Conservation (phyloP, 2,797 vertebrate species). For the Poeciliopsis infans region DNA sequence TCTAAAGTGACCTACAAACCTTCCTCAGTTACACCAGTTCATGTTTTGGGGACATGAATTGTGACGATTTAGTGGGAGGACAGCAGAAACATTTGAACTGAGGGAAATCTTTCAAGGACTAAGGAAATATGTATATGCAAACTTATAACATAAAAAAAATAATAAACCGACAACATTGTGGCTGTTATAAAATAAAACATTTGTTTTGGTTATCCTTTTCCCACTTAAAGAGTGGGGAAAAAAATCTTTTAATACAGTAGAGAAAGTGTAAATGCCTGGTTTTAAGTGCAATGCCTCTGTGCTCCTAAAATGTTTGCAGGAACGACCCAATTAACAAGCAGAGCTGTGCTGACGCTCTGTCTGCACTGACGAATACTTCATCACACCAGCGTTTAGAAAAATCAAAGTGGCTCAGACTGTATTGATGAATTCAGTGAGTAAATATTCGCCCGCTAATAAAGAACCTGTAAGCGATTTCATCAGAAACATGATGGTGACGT, state of each 20-base stretch:
- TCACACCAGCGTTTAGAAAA: neutral
- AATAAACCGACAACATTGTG: neutral
- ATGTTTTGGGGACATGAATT: neutral
- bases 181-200: neutral
- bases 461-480: neutral
- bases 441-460: neutral
- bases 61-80: neutral
- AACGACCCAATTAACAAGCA: neutral
- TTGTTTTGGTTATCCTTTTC: neutral
- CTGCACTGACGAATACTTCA: neutral
- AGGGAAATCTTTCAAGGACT: neutral
- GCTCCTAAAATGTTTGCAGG: neutral
- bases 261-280: neutral
- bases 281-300: neutral
- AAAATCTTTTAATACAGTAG: neutral
- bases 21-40: neutral
- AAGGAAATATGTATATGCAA: neutral
- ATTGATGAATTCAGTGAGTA: neutral
- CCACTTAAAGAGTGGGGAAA: neutral
- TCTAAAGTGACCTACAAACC: neutral
- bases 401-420: neutral
- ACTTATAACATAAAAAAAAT: neutral
- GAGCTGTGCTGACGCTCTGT: neutral
- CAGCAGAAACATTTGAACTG: neutral
- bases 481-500: neutral